Percentiles rank a stretch among this genome's conserved stretches.
These are phyloP conservation scores for Actinernus sp. DNA, from an alignment of 92 coral and sea anemone genomes.

Conservation along the genomic window DNA sequence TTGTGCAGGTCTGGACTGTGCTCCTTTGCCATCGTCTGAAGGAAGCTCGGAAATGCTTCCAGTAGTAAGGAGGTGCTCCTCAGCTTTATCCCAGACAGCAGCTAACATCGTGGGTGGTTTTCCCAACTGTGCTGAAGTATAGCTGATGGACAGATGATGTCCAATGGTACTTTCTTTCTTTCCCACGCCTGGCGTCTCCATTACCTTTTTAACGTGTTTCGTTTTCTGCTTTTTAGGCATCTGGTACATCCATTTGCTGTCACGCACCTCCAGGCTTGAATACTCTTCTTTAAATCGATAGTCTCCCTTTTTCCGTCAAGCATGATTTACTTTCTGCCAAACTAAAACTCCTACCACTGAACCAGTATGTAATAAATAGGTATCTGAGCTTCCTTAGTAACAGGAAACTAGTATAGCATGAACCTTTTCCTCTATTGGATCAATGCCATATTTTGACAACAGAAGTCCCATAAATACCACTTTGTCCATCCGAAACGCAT, in stretches of 20 bases:
- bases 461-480: no score
- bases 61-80: constrained; percentile 8
- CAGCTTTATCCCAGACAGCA: constrained; percentile 30
- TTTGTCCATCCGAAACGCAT: constrained; percentile 53
- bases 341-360: constrained; percentile 28
- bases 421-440: no score
- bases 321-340: no score
- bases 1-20: not conserved
- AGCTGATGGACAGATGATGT: constrained; percentile 11
- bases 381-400: no score
- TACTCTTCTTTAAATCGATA: constrained; percentile 18
- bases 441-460: no score
- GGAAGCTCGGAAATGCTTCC: constrained; percentile 48
- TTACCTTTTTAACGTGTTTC: constrained; percentile 24
- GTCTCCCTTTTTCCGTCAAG: constrained; percentile 25
- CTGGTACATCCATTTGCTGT: constrained; percentile 15
- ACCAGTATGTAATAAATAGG: constrained; percentile 50
- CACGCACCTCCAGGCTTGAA: constrained; percentile 10
- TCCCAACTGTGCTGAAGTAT: not conserved
- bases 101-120: constrained; percentile 36
- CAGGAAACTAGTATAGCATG: constrained; percentile 51
- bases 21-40: not conserved
- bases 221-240: constrained; percentile 30
- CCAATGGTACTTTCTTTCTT: not conserved
- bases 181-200: constrained; percentile 9